Evolutionary conservation across 23 tunicate species (phyloP).

Genomic region (Phallusia fumigata): DNA sequence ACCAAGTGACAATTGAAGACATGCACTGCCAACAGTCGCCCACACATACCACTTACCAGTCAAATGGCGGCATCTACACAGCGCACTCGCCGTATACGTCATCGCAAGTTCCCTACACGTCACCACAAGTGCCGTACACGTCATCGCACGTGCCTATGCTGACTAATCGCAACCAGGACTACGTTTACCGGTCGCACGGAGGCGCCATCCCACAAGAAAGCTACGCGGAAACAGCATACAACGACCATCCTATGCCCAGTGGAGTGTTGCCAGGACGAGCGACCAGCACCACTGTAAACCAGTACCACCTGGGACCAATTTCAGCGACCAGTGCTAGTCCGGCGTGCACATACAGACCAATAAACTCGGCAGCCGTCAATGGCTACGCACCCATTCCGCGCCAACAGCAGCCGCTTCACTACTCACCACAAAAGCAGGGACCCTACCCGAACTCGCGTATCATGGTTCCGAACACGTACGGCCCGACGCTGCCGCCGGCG

Average conservation of each 20-base stretch:
- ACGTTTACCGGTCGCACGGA: constrained; percentile 23
- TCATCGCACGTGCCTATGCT: constrained; percentile 18
- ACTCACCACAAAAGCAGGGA: constrained; percentile 27
- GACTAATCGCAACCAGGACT: constrained; percentile 42
- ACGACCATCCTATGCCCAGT: not conserved
- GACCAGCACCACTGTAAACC: constrained; percentile 45
- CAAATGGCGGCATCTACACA: constrained; percentile 28
- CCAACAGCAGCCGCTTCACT: constrained; percentile 25
- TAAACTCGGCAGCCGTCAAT: not conserved
- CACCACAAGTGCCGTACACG: constrained; percentile 27
- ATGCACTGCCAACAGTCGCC: constrained; percentile 19
- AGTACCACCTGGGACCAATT: constrained; percentile 46
- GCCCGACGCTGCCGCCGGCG: constrained; percentile 1
- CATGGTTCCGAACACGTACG: constrained; percentile 15
- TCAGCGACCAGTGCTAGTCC: constrained; percentile 21
- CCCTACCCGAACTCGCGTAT: not conserved
- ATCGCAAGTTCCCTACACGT: not conserved
- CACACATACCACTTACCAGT: constrained; percentile 5
- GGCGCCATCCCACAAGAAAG: not conserved
- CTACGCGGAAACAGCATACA: constrained; percentile 16
- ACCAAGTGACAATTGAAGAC: constrained; percentile 16
- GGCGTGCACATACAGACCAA: constrained; percentile 5
- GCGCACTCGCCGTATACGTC: constrained; percentile 23
- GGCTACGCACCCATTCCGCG: constrained; percentile 8
- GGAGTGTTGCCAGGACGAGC: constrained; percentile 26